Percentiles rank a stretch among this genome's conserved stretches.
Conservation (phyloP, 2,888 invertebrate genomes). For the Oligia fasciuncula region DNA sequence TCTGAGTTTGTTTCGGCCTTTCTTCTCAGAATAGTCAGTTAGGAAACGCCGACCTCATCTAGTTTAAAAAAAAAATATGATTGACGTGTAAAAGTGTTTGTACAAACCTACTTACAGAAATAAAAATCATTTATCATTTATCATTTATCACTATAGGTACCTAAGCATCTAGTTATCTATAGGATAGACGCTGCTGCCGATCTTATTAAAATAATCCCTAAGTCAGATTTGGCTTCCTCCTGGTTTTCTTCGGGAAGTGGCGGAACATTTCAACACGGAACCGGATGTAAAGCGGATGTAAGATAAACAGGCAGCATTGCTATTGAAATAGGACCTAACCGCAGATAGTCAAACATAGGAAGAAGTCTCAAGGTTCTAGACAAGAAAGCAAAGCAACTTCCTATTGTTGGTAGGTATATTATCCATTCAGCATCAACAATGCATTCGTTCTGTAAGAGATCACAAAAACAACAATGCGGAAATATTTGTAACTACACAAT, state of each 20-base stretch:
- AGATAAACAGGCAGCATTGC: not conserved
- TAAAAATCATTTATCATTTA: too few relatives aligned
- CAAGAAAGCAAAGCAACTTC: slow-evolving; percentile 59
- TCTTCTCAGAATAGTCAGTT: too few relatives aligned
- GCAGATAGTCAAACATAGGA: slow-evolving; percentile 42
- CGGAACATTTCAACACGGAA: slow-evolving; percentile 21
- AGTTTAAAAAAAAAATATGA: too few relatives aligned
- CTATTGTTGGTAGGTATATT: slow-evolving; percentile 33
- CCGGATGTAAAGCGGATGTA: slow-evolving; percentile 21
- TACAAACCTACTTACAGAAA: too few relatives aligned
- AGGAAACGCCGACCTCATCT: too few relatives aligned
- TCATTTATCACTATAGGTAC: too few relatives aligned
- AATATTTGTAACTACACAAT: slow-evolving; percentile 12
- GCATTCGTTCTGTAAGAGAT: slow-evolving; percentile 23
- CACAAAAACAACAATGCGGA: slow-evolving; percentile 27
- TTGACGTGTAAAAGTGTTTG: too few relatives aligned
- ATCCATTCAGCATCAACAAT: slow-evolving; percentile 44
- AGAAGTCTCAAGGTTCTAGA: slow-evolving; percentile 58
- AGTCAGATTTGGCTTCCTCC: not conserved
- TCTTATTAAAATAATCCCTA: not conserved
- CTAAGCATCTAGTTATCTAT: not conserved
- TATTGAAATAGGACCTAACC: not conserved
- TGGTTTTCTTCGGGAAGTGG: not conserved
- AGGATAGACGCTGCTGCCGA: not conserved
- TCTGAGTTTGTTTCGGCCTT: too few relatives aligned